These are phyloP conservation scores for Osmerus eperlanus DNA, from an alignment of 2,113 vertebrate species.

Conservation along the genomic window DNA sequence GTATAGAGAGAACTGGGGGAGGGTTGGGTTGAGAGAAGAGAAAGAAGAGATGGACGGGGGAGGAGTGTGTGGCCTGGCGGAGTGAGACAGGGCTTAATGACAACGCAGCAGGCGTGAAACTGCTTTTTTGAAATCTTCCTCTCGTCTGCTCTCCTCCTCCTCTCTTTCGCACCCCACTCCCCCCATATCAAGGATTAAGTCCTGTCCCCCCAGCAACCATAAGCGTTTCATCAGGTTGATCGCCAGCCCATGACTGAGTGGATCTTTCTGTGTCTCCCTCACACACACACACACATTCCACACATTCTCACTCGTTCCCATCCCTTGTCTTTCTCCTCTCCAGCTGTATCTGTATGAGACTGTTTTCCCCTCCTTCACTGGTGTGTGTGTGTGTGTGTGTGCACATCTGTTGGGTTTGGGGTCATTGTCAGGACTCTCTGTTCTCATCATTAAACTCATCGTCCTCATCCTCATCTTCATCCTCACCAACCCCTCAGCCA, in stretches of 20 bases:
- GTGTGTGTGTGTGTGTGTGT: background rate
- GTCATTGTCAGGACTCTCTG: background rate
- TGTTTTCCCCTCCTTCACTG: constrained; percentile 19
- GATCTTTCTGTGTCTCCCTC: background rate
- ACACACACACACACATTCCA: background rate
- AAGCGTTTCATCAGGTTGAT: constrained; percentile 19
- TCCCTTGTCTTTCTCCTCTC: background rate
- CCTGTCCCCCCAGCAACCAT: constrained; percentile 32
- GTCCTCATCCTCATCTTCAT: background rate
- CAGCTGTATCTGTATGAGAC: background rate
- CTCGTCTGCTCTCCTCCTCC: constrained; percentile 6
- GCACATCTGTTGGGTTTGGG: background rate
- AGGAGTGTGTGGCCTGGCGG: background rate
- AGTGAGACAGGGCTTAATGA: background rate
- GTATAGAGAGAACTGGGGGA: background rate
- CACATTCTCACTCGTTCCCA: background rate
- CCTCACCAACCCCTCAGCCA: background rate
- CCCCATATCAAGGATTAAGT: constrained; percentile 31
- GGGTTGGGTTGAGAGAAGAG: background rate
- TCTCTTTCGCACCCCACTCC: constrained; percentile 3
- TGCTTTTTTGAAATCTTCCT: constrained; percentile 25
- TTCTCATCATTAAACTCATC: background rate
- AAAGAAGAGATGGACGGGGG: background rate
- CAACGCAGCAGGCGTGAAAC: constrained; percentile 21
- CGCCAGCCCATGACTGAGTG: background rate